Conservation (phyloP, 2,888 invertebrate genomes). For the Eupelmus urozonus region DNA sequence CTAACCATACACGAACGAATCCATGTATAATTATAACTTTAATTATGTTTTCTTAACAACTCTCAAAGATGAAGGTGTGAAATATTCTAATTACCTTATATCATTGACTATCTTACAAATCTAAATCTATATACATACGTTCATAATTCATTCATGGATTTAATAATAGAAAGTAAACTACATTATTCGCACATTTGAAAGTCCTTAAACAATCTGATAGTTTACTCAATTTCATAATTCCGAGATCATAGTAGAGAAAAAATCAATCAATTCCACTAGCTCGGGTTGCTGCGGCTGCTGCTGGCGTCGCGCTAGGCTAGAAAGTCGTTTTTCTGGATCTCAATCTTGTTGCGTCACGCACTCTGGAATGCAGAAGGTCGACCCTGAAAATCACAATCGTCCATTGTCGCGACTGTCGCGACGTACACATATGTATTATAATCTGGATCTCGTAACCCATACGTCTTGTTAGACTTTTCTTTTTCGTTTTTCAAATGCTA, state of each 20-base stretch:
- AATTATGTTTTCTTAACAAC: too few species aligned
- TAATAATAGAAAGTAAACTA: too few species aligned
- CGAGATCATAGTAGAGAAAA: neutral
- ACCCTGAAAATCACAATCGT: conserved; percentile 66
- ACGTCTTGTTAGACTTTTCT: neutral
- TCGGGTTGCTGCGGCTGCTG: neutral
- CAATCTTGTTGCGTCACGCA: conserved; percentile 63
- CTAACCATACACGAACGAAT: too few species aligned
- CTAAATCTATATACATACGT: too few species aligned
- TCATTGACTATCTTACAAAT: too few species aligned
- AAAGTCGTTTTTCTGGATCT: conserved; percentile 54
- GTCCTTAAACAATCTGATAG: conserved; percentile 6
- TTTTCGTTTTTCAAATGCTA: neutral
- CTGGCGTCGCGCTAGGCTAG: neutral
- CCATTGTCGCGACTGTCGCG: conserved; percentile 60
- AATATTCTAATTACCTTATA: too few species aligned
- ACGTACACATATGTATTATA: conserved; percentile 1
- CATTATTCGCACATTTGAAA: neutral
- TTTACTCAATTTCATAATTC: conserved; percentile 26
- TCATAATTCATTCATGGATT: too few species aligned
- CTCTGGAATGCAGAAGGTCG: conserved; percentile 66
- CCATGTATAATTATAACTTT: too few species aligned
- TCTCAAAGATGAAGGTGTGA: too few species aligned
- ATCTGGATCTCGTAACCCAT: conserved; percentile 24
- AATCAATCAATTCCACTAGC: conserved; percentile 14